Evolutionary conservation across 2,113 vertebrate species (phyloP).

Genomic region (Onychostoma macrolepis): DNA sequence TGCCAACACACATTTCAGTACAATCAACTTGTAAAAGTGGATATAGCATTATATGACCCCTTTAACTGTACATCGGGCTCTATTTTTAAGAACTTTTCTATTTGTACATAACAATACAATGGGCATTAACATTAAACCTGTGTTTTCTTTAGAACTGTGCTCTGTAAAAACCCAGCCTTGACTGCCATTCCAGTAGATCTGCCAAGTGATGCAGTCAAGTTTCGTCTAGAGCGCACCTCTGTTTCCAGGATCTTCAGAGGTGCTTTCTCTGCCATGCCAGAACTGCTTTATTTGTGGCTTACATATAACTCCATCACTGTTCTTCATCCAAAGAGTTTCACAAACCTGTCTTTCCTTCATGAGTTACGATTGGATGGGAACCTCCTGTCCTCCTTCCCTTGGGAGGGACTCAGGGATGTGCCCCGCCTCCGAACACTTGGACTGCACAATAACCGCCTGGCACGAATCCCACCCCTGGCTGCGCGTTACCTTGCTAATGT

Average conservation of each 20-base stretch:
- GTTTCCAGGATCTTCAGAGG: conserved; percentile 82
- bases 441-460: conserved; percentile 88
- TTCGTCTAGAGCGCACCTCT: conserved; percentile 88
- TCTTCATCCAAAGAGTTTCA: conserved; percentile 86
- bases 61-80: not conserved
- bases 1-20: no score
- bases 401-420: conserved; percentile 87
- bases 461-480: conserved; percentile 80
- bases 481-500: conserved; percentile 82
- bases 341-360: conserved; percentile 85
- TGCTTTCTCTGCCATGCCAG: conserved; percentile 88
- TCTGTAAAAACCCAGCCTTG: conserved; percentile 87
- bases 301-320: conserved; percentile 84
- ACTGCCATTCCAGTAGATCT: conserved; percentile 81
- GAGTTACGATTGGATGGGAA: conserved; percentile 92
- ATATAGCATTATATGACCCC: no score
- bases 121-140: not conserved
- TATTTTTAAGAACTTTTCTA: not conserved
- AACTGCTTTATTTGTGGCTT: conserved; percentile 88
- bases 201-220: conserved; percentile 85
- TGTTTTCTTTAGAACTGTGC: conserved; percentile 77
- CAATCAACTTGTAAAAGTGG: no score
- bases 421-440: conserved; percentile 84
- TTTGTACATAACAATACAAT: not conserved
- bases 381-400: conserved; percentile 84